Base-by-base conservation (phyloP, 2,888 invertebrate genomes). In the Patella ulyssiponensis region DNA sequence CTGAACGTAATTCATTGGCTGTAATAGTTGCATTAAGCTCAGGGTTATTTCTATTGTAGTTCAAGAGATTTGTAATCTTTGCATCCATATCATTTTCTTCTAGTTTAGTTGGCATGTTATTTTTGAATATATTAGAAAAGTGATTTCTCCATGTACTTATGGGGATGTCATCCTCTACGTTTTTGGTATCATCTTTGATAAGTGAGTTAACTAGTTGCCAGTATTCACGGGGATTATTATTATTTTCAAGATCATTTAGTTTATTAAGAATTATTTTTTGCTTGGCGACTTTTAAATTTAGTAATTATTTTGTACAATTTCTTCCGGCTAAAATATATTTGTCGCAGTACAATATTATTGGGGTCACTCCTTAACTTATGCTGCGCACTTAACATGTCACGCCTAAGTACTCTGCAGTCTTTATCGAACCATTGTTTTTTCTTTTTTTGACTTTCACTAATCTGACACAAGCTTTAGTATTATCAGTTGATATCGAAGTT, bases 161-260 rank as follows among this genome's bases (percentile, higher is more conserved):
- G n/a, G 56, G 14, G 56, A 56, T 56, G 7, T 56, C n/a, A 56
- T 56, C n/a, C 3, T 3, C n/a, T 33, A 33, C 33, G 4, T 56
- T 56, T 15, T 56, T n/a, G 2, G 56, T 17, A 17, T 56, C n/a
- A 17, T 56, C n/a, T 15, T 56, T n/a, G 15, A 56, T 17, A 4
- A 56, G n/a, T 17, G 15, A 17, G 56, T 56, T 56, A 17, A 56
- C 56, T 17, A 56, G 56, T 56, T 7, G 56, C 56, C 56, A 56
- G n/a, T 56, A 56, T n/a, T 14, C 56, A 17, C 56, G 15, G 17
- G 56, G 56, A n/a, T n/a, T n/a, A 56, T 56, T 56, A 56, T 56
- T n/a, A 56, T n/a, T 56, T 56, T 56, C 56, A 58, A 58, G 58
- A n/a, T 58, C 58, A 58, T 58, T n/a, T 58, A 58, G 58, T 15